Evolutionary conservation across 2,113 vertebrate species (phyloP).

Genomic region (Ptychochromis oligacanthus): DNA sequence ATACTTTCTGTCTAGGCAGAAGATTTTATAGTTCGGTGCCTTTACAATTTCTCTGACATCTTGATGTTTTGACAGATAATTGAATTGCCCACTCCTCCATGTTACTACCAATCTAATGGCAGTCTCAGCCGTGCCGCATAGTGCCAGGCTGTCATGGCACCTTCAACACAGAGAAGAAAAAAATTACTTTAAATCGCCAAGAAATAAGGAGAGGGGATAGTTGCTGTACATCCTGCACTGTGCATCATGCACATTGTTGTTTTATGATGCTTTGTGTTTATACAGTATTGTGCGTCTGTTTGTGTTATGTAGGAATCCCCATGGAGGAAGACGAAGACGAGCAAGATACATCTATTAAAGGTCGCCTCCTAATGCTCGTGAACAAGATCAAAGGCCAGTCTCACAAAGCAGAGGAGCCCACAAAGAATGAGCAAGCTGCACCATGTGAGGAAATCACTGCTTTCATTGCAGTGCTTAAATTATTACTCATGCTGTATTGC

Average conservation of each 20-base stretch:
- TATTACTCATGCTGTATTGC: neutral
- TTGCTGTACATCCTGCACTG: neutral
- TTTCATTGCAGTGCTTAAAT: neutral
- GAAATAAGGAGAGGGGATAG: neutral
- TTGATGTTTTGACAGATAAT: slow-evolving; percentile 72
- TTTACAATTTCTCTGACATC: slow-evolving; percentile 51
- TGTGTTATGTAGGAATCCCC: slow-evolving; percentile 86
- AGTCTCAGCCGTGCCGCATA: neutral
- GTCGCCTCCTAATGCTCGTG: slow-evolving; percentile 88
- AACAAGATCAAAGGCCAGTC: slow-evolving; percentile 91
- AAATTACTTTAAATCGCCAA: neutral
- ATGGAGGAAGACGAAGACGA: slow-evolving; percentile 90
- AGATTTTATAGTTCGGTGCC: slow-evolving; percentile 36
- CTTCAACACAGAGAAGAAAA: neutral
- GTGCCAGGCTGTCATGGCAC: neutral
- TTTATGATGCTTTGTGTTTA: neutral
- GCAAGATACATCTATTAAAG: slow-evolving; percentile 87
- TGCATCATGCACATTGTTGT: neutral
- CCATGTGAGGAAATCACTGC: slow-evolving; percentile 86
- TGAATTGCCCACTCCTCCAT: slow-evolving; percentile 31
- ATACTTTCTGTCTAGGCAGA: slow-evolving; percentile 10
- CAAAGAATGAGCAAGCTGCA: slow-evolving; percentile 82
- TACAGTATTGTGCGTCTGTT: slow-evolving; percentile 10
- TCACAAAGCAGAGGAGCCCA: slow-evolving; percentile 84
- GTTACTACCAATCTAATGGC: slow-evolving; percentile 22